Conservation (phyloP, 1,140 invertebrate genomes). For the Frieseomelitta varia region DNA sequence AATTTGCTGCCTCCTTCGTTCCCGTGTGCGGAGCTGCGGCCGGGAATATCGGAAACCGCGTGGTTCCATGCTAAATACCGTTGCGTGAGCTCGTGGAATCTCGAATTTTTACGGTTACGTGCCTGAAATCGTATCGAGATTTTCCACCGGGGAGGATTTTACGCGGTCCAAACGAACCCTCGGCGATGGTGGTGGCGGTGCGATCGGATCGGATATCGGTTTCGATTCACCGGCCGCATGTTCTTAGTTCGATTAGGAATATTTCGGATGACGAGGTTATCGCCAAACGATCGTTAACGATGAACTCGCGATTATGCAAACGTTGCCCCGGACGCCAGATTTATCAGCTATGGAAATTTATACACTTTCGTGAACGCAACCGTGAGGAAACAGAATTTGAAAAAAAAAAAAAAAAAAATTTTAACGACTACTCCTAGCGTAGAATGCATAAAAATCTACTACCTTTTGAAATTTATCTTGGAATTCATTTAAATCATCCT, state of each 20-base stretch:
- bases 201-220: not conserved
- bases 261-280: not conserved
- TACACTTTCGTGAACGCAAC: no score
- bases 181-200: not conserved
- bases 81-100: constrained; percentile 44
- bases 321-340: not conserved
- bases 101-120: constrained; percentile 35
- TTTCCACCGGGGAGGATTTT: not conserved
- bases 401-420: no score
- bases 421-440: no score
- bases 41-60: constrained; percentile 37
- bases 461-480: not conserved
- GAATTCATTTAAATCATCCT: not conserved
- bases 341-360: no score
- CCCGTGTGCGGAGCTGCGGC: constrained; percentile 20
- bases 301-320: not conserved
- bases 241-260: not conserved
- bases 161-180: not conserved
- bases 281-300: not conserved
- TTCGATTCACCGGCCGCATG: not conserved
- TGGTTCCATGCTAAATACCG: constrained; percentile 55
- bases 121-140: constrained; percentile 13
- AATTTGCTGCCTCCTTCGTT: constrained; percentile 59
- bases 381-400: no score
- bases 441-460: not conserved